Evolutionary conservation across 2,888 invertebrate species (phyloP).

Genomic region (Pyrgus malvae): DNA sequence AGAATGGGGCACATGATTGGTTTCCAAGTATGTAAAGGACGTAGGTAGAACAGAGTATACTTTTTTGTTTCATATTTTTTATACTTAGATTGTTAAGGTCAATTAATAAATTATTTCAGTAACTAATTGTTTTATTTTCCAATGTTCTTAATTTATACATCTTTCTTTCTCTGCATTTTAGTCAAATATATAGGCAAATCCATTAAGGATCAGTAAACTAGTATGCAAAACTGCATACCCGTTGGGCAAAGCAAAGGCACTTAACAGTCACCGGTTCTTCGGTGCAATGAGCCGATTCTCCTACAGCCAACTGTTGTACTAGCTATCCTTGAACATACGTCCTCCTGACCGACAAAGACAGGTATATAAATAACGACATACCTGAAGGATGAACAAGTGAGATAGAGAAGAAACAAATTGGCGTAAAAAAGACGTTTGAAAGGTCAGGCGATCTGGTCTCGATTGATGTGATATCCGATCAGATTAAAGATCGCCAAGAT

Average conservation of each 20-base stretch:
- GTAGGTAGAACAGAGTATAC: no score
- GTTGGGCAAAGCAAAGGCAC: background rate
- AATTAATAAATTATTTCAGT: no score
- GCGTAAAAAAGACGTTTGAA: constrained; percentile 1
- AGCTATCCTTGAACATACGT: constrained; percentile 20
- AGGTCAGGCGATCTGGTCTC: constrained; percentile 15
- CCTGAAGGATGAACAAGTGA: constrained; percentile 7
- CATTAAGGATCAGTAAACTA: no score
- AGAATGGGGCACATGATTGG: no score
- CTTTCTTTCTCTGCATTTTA: no score
- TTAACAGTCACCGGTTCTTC: background rate
- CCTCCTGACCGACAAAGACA: constrained; percentile 17
- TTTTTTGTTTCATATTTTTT: no score
- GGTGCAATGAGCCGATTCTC: constrained; percentile 2
- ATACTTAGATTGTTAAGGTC: no score
- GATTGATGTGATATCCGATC: constrained; percentile 15
- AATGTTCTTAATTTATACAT: no score
- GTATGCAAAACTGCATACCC: no score
- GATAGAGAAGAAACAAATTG: background rate
- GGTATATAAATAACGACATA: constrained; percentile 1
- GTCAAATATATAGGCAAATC: no score
- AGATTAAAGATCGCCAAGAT: constrained; percentile 1
- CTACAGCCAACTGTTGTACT: constrained; percentile 3
- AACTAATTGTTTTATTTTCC: no score
- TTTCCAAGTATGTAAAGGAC: no score